These are phyloP conservation scores for Ascidia mentula DNA, from an alignment of 23 tunicate species.

Conservation along the genomic window DNA sequence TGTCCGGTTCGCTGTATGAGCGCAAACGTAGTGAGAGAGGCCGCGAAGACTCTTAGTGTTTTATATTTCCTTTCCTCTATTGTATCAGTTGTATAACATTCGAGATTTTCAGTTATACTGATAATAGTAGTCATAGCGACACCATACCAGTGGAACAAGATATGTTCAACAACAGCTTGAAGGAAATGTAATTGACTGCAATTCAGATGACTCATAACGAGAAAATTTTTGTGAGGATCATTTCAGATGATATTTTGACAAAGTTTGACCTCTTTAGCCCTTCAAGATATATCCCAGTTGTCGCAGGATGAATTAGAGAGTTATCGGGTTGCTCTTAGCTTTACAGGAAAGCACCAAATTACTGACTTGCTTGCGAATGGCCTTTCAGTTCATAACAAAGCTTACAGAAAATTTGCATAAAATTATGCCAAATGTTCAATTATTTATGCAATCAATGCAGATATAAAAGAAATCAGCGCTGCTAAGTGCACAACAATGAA, in stretches of 20 bases:
- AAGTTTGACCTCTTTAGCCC: background rate
- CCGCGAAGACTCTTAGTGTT: too few species aligned
- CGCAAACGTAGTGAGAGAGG: too few species aligned
- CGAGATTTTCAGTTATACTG: too few species aligned
- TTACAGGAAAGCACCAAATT: background rate
- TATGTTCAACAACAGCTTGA: background rate
- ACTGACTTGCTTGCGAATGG: background rate
- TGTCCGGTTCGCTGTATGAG: too few species aligned
- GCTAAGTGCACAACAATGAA: background rate
- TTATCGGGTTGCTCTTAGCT: background rate
- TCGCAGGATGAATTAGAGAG: conserved; percentile 10
- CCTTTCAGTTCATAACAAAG: background rate
- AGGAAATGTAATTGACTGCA: background rate
- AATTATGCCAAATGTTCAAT: background rate
- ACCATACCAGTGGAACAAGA: background rate
- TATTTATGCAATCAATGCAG: background rate
- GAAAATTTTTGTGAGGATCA: background rate
- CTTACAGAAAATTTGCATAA: background rate
- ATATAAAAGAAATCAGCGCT: background rate
- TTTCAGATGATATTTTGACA: background rate
- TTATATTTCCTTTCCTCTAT: background rate
- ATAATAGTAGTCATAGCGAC: background rate
- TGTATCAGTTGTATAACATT: too few species aligned
- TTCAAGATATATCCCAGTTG: background rate
- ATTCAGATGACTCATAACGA: background rate